Evolutionary conservation across 2,888 invertebrate genomes (phyloP).

Genomic region (Adelognathus sp.): DNA sequence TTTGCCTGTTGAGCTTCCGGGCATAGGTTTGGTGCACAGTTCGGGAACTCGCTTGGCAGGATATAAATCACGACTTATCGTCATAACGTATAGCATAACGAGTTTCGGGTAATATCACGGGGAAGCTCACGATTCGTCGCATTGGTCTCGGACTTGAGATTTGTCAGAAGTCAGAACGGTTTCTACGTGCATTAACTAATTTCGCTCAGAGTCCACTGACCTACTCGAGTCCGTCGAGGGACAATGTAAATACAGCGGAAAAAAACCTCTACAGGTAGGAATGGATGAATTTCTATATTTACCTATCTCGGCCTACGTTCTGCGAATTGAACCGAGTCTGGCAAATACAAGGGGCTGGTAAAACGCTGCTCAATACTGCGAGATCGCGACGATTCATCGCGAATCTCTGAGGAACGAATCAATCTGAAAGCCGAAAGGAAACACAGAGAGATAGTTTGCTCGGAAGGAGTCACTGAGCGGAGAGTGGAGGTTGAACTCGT

Average conservation of each 20-base stretch:
- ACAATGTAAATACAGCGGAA: constrained; percentile 26
- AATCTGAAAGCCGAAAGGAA: constrained; percentile 46
- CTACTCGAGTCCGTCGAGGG: background rate
- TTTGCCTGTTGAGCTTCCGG: constrained; percentile 14
- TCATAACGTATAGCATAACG: background rate
- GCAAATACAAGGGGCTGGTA: constrained; percentile 22
- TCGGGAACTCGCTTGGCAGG: background rate
- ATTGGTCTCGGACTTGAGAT: background rate
- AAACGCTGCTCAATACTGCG: background rate
- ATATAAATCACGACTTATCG: constrained; percentile 24
- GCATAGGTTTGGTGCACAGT: background rate
- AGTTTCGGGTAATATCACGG: background rate
- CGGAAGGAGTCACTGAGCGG: background rate
- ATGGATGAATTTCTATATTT: constrained; percentile 6
- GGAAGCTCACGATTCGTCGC: background rate
- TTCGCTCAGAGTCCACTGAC: background rate
- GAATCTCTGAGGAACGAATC: constrained; percentile 48
- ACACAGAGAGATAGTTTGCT: background rate
- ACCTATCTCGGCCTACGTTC: background rate
- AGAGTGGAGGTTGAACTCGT: constrained; percentile 5
- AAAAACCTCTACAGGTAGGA: background rate
- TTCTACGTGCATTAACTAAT: constrained; percentile 30
- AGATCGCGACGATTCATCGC: constrained; percentile 42
- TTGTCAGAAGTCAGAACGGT: background rate
- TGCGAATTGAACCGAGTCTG: constrained; percentile 8